Base-by-base conservation (phyloP, 2,888 invertebrate species). In the Andrena chrysosceles region DNA sequence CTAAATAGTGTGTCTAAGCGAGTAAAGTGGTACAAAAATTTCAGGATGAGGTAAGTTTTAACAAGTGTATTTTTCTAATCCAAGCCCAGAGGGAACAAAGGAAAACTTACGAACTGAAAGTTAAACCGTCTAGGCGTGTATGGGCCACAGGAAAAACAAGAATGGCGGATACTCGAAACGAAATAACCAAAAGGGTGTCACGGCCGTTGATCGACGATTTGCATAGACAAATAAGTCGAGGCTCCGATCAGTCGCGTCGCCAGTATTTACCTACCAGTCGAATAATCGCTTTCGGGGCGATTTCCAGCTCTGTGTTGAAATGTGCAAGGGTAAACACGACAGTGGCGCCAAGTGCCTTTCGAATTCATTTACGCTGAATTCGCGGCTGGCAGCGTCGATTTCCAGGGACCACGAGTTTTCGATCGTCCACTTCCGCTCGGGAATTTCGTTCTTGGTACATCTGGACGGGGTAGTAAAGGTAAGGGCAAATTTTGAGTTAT, bases 161-260 rank as follows among this genome's bases (percentile, higher is more conserved):
- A 23, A n/a, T 13, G 49, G 13, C 29, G 62, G 63, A 63, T 29
- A 78, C 78, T 78, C 48, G 78, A 77, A 63, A 54, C 66, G 59
- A 48, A 54, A 79, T 63, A 52, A 68, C 63, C 63, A 42, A 33
- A 20, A 29, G 10, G 35, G 66, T 8, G 69, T 10, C 26, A 62
- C 56, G 35, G 20, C 72, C 90, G 91, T 92, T 92, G 93, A 93
- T 93, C 91, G 91, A 90, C 91, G 90, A 93, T 93, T 93, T 93
- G 93, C 93, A 93, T 93, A 93, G 91, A 91, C 92, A 93, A 93
- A 93, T 93, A 93, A 92, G 93, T 91, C 67, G 33, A 42, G 86
- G 73, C 89, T 87, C 90, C 89, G 91, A 92, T 90, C 92, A 92
- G 88, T 89, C 88, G 86, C 83, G 84, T 74, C n/a, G 59, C 71